Base-by-base conservation (phyloP, 2,797 vertebrate species). In the Limnodromus scolopaceus region DNA sequence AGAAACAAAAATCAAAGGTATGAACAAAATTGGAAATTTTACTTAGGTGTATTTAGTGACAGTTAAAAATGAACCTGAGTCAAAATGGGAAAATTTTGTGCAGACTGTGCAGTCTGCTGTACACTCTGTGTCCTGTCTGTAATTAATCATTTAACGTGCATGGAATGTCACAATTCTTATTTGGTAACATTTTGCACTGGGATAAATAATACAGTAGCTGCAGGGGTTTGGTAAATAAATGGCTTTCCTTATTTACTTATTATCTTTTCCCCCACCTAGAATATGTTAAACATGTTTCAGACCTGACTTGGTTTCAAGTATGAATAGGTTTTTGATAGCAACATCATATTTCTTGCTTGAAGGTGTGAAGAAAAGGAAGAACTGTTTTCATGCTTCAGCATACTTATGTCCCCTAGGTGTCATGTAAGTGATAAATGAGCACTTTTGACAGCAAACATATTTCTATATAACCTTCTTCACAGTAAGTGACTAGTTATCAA, bases 191-290 rank as follows among this genome's bases (percentile, higher is more conserved):
- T 94, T 89, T 92, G 48, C 41, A 64, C 45, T 71, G 27, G 34
- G 13, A 72, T 85, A 83, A 84, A 61, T 89, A 85, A 80, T 85
- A 61, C 15, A 74, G 41, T 80, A 68, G 81, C 86, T 87, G 30
- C 64, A 75, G 78, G 45, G 38, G 4, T 64, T 90, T 70, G 32
- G 49, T 91, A 83, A 93, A 92, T 84, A 82, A 94, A 93, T 93
- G 5, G 49, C 16, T 89, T 90, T 64, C 68, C 64, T 87, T 93
- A 91, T 87, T 94, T 95, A 68, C 74, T 88, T 93, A 54, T 51
- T 93, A 70, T 91, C 65, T 92, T 91, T 86, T 76, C 38, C 38
- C 53, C 60, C 54, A 51, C 41, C 28, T 55, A 80, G 36, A 85
- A 51, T 80, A 76, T 66, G 65, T 92, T 92, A 84, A 80, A 76